Evolutionary conservation across 2,113 vertebrate species (phyloP).

Genomic region (Mus pahari): DNA sequence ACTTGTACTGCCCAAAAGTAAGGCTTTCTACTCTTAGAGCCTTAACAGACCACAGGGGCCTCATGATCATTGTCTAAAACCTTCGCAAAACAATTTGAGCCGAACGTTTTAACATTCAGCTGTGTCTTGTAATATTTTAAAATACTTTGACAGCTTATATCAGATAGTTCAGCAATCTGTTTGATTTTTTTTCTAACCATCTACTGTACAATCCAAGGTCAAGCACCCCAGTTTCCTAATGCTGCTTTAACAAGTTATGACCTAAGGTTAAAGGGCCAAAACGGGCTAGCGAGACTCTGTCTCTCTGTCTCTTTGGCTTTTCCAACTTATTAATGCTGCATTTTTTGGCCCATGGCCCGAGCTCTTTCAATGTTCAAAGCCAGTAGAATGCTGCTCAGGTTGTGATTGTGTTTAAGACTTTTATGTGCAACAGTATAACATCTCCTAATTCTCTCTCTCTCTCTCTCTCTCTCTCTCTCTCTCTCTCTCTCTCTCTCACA

Average conservation of each 20-base stretch:
- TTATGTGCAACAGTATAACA: not conserved
- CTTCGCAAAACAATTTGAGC: constrained; percentile 40
- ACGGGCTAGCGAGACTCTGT: not conserved
- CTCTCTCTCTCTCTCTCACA: not conserved
- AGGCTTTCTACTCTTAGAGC: not conserved
- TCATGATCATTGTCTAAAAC: constrained; percentile 15
- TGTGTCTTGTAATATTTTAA: constrained; percentile 28
- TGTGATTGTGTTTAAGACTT: not conserved
- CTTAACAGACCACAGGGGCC: not conserved
- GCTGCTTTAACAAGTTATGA: not conserved
- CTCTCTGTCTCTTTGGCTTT: constrained; percentile 20
- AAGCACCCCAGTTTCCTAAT: constrained; percentile 20
- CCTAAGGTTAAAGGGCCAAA: constrained; percentile 23
- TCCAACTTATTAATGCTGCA: not conserved
- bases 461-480: no score
- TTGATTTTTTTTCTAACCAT: constrained; percentile 28
- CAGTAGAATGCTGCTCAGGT: not conserved
- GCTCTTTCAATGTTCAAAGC: constrained; percentile 39
- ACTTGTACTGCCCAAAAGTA: not conserved
- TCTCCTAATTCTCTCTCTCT: not conserved
- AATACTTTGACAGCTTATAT: not conserved
- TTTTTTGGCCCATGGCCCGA: not conserved
- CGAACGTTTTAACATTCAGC: constrained; percentile 9
- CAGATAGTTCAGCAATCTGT: constrained; percentile 32
- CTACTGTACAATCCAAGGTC: not conserved